A percentile compares a stretch with the other conserved stretches of the same genome.
phyloP scores from a whole-genome alignment of 2,113 vertebrate species.

The Gopherus evgoodei region DNA sequence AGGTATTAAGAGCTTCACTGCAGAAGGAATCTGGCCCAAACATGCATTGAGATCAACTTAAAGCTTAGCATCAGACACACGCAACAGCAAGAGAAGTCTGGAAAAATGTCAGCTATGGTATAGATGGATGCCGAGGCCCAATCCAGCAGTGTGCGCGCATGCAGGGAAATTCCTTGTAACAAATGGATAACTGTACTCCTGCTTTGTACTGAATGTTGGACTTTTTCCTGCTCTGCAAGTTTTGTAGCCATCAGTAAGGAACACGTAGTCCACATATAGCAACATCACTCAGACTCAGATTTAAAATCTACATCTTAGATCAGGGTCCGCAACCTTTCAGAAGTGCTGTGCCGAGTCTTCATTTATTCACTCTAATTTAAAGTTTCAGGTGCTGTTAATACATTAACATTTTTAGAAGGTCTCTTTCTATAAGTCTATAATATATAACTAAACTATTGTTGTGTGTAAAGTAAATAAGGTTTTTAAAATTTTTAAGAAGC shows the following conservation, averaged over 20 bases:
- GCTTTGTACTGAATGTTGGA: constrained; percentile 2
- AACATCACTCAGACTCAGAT: neutral
- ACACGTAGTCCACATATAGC: constrained; percentile 34
- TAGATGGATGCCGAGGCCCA: constrained; percentile 27
- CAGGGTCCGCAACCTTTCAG: too few species aligned
- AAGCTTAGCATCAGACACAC: constrained; percentile 2
- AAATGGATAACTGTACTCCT: neutral
- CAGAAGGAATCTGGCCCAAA: constrained; percentile 22
- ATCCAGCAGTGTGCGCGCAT: neutral
- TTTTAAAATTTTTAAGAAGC: too few species aligned
- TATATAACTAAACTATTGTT: too few species aligned
- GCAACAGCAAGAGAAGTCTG: constrained; percentile 13
- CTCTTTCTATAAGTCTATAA: too few species aligned
- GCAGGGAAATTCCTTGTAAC: constrained; percentile 43
- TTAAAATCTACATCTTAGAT: neutral
- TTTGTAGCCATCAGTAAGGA: neutral
- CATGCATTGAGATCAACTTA: constrained; percentile 32
- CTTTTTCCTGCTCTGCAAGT: neutral
- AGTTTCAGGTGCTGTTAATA: too few species aligned
- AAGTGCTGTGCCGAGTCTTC: too few species aligned
- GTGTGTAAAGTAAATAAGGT: too few species aligned
- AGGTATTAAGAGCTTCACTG: neutral
- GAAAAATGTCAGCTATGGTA: constrained; percentile 45
- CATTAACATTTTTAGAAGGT: too few species aligned
- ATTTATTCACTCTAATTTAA: too few species aligned